Percentiles rank a stretch among this genome's conserved stretches.
Evolutionary conservation across 1,140 invertebrate genomes (phyloP).

Genomic region (Zophobas morio): DNA sequence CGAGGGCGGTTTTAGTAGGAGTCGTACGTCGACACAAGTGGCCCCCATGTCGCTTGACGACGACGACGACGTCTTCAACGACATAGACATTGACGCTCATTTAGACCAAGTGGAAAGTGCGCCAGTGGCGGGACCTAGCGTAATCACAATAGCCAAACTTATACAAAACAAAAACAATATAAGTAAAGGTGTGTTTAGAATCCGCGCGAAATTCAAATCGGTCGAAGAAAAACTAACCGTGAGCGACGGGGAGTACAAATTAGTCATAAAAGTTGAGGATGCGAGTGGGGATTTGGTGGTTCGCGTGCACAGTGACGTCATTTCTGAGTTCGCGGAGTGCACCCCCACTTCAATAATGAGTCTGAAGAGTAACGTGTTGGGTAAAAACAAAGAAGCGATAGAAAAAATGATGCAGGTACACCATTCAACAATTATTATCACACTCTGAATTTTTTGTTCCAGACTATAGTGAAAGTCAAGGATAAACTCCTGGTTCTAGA

Average conservation of each 20-base stretch:
- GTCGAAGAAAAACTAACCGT: constrained; percentile 58
- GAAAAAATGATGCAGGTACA: constrained; percentile 54
- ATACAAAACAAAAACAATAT: constrained; percentile 26
- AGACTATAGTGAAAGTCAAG: constrained; percentile 55
- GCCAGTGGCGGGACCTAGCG: neutral
- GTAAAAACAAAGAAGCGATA: constrained; percentile 51
- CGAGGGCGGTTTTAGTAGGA: constrained; percentile 48
- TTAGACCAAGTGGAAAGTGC: constrained; percentile 56
- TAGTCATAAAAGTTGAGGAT: constrained; percentile 59
- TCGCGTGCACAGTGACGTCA: constrained; percentile 54
- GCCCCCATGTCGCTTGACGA: neutral
- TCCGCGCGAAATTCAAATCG: constrained; percentile 60
- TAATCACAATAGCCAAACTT: constrained; percentile 44
- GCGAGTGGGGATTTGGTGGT: constrained; percentile 47
- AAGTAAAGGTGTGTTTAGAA: constrained; percentile 53
- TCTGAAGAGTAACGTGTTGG: constrained; percentile 50
- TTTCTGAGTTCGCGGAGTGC: constrained; percentile 51
- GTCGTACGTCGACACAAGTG: constrained; percentile 1
- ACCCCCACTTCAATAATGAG: constrained; percentile 47
- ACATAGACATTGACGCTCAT: constrained; percentile 58
- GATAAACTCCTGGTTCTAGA: constrained; percentile 51
- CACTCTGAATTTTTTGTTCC: constrained; percentile 47
- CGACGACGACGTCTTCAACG: constrained; percentile 52
- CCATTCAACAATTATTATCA: constrained; percentile 26
- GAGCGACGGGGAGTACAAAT: constrained; percentile 48